Evolutionary conservation across 2,113 vertebrate genomes (phyloP).

Genomic region (Cebidichthys violaceus): DNA sequence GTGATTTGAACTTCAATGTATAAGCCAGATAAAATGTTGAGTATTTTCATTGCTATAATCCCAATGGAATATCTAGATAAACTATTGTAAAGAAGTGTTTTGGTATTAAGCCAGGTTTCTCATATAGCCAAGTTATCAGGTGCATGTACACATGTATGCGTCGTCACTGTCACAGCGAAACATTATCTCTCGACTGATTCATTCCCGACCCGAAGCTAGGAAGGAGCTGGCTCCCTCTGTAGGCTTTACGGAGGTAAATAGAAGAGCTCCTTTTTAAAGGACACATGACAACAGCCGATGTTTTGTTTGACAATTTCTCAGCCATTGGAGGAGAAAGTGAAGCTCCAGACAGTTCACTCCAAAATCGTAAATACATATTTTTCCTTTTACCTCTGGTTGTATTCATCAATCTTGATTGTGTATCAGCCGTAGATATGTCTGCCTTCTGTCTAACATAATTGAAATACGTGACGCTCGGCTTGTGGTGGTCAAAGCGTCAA

Average conservation of each 20-base stretch:
- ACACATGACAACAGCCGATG: background rate
- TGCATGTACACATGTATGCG: background rate
- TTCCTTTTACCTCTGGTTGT: too few species aligned
- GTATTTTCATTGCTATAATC: background rate
- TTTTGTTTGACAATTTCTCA: slow-evolving; percentile 11
- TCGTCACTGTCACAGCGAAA: background rate
- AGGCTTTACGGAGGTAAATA: slow-evolving; percentile 1
- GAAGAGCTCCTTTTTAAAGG: background rate
- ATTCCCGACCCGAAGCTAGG: background rate
- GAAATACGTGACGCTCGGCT: background rate
- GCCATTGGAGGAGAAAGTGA: background rate
- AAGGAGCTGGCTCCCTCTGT: slow-evolving; percentile 58
- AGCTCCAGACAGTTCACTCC: background rate
- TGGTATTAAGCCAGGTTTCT: background rate
- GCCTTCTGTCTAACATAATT: background rate
- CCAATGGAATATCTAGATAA: background rate
- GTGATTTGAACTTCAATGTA: background rate
- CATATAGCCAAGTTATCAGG: background rate
- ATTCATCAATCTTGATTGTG: too few species aligned
- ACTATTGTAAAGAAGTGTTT: background rate
- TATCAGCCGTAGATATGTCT: background rate
- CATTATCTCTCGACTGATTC: background rate
- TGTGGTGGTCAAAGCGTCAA: background rate
- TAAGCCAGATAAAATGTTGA: background rate
- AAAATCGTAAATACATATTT: background rate